Evolutionary conservation across 2,888 invertebrate genomes (phyloP).

Genomic region (Nymphalis c-album): DNA sequence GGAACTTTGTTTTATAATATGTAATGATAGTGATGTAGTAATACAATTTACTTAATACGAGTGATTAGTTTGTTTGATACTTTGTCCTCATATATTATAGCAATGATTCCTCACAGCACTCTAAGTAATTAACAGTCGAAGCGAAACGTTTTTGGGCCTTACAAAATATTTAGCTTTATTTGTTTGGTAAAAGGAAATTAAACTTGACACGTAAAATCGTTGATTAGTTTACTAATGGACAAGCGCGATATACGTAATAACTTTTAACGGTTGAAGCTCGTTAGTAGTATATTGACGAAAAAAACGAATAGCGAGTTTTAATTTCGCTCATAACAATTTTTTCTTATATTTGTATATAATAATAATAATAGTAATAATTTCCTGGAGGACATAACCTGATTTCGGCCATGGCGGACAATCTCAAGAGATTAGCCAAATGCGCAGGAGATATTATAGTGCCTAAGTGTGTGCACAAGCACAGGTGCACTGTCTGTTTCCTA

Average conservation of each 20-base stretch:
- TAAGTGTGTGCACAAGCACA: too few species aligned
- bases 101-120: constrained; percentile 8
- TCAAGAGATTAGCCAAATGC: too few species aligned
- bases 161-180: constrained; percentile 12
- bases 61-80: constrained; percentile 13
- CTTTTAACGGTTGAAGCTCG: not conserved
- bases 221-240: constrained; percentile 3
- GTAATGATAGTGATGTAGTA: too few species aligned
- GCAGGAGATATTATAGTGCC: too few species aligned
- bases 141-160: constrained; percentile 7
- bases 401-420: too few species aligned
- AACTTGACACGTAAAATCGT: not conserved
- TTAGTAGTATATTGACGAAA: not conserved
- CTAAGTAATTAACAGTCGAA: constrained; percentile 18
- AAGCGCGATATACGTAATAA: not conserved
- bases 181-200: constrained; percentile 13
- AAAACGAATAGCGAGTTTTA: too few species aligned
- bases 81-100: not conserved
- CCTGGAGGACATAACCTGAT: too few species aligned
- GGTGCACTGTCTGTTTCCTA: too few species aligned
- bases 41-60: not conserved
- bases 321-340: too few species aligned
- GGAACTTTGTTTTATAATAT: too few species aligned
- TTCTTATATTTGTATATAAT: too few species aligned
- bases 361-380: too few species aligned